Evolutionary conservation across 1,140 invertebrate species (phyloP), one percentile per base, ranked within the genome.

Genomic region (Aphelinus atriplicis): DNA sequence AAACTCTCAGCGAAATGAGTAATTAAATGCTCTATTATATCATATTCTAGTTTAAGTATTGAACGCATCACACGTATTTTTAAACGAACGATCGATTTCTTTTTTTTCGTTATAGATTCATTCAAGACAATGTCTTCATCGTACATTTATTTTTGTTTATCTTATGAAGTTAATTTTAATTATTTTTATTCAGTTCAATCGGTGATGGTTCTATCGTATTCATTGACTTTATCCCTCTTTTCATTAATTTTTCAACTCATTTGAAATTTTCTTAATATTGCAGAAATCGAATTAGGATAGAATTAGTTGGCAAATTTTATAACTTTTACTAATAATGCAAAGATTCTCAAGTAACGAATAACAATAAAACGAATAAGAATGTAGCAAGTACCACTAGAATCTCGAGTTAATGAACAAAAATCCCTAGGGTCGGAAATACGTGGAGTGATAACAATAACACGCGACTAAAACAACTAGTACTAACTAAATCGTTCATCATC

Each of bases 381-480:
- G 78, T 80, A 81, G 80, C 80, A 85, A 82, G 83, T 85, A 69
- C 79, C 81, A 83, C 82, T 86, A 86, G 86, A 87, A 87, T 85
- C 83, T 83, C 75, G 76, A 81, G 79, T 76, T 77, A 79, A 75
- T 43, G 66, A 65, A 61, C 2, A 61, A 71, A 51, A 75, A 85
- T 85, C 83, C 84, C 85, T 84, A 83, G 84, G 84, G 82, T 85
- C 85, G 77, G 75, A 75, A 79, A 77, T 75, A 71, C 51, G 45
- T 51, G 56, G 47, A 63, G 26, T 63, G 65, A 70, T 67, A 71
- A 55, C 5, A 75, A 76, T 83, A 85, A 83, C 76, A 82, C 75
- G 81, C 76, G 76, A 84, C 77, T 81, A 82, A 85, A 85, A 76
- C 62, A 76, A 66, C 73, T 77, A 81, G 68, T 73, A 84, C 79